Percentiles rank a stretch among this genome's conserved stretches.
phyloP scores from a whole-genome alignment of 2,113 vertebrate genomes.

The Gallinago jamesoni region DNA sequence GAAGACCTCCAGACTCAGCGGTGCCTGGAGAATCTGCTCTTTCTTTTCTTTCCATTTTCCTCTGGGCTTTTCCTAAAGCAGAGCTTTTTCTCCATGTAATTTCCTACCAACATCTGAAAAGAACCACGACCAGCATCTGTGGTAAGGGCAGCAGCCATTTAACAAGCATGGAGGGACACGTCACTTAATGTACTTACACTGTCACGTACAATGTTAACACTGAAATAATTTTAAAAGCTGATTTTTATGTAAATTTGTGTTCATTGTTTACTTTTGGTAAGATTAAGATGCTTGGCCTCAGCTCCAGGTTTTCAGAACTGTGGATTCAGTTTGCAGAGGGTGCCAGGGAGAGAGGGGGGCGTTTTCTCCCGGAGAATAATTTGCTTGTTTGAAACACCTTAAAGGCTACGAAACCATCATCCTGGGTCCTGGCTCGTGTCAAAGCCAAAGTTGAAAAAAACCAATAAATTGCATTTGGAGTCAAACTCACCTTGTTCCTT shows the following conservation, averaged over 20 bases:
- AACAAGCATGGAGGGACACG: not conserved
- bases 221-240: not conserved
- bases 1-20: not conserved
- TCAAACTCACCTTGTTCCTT: not conserved
- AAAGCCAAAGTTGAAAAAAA: not conserved
- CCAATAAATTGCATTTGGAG: not conserved
- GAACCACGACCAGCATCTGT: fast-evolving
- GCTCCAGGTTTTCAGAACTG: not conserved
- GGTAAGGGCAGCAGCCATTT: not conserved
- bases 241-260: not conserved
- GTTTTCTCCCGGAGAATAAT: not conserved
- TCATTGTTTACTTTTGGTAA: not conserved
- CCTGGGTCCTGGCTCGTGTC: not conserved
- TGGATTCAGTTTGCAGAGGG: not conserved
- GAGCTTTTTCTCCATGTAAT: not conserved
- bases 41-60: not conserved
- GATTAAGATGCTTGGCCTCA: not conserved
- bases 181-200: not conserved
- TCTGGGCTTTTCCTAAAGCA: not conserved
- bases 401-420: not conserved
- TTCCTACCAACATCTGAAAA: not conserved
- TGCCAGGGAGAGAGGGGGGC: not conserved
- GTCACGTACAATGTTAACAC: not conserved
- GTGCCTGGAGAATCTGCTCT: not conserved
- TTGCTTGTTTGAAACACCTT: not conserved